These are phyloP conservation scores for Drosophila funebris DNA, from an alignment of 1,140 invertebrate genomes.

Conservation along the genomic window DNA sequence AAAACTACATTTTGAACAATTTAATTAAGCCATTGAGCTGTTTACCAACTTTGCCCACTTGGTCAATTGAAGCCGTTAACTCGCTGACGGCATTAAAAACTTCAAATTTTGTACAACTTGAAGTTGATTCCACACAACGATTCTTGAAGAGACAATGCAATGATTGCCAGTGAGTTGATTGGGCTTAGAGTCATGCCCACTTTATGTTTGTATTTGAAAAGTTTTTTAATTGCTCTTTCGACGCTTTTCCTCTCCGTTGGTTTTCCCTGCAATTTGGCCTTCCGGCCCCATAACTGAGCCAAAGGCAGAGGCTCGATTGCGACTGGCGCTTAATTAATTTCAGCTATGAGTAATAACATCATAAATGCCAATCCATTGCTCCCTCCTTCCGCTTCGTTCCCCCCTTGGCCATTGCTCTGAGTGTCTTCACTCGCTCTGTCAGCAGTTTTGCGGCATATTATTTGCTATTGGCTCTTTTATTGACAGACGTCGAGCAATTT, in stretches of 20 bases:
- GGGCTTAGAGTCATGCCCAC: conserved; percentile 35
- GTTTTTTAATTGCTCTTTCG: conserved; percentile 69
- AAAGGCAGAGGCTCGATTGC: conserved; percentile 10
- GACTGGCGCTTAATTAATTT: conserved; percentile 70
- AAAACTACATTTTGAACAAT: conserved; percentile 9
- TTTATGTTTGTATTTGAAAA: conserved; percentile 44
- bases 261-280: background rate
- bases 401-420: background rate
- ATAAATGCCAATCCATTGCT: conserved; percentile 63
- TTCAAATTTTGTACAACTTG: conserved; percentile 38
- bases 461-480: conserved; percentile 70
- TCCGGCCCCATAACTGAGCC: background rate
- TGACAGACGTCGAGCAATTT: conserved; percentile 74
- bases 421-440: conserved; percentile 24
- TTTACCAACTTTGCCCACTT: conserved; percentile 21
- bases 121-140: conserved; percentile 30
- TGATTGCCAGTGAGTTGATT: conserved; percentile 15
- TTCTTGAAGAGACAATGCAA: background rate
- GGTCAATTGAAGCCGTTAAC: conserved; percentile 18
- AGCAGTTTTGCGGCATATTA: conserved; percentile 65
- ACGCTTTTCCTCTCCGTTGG: conserved; percentile 15
- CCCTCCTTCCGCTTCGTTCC: background rate
- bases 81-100: conserved; percentile 18
- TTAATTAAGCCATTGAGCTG: conserved; percentile 24
- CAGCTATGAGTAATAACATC: conserved; percentile 53